Percentiles rank a stretch among this genome's conserved stretches.
phyloP scores from a whole-genome alignment of 2,888 invertebrate species.

The Trachelus stipa region DNA sequence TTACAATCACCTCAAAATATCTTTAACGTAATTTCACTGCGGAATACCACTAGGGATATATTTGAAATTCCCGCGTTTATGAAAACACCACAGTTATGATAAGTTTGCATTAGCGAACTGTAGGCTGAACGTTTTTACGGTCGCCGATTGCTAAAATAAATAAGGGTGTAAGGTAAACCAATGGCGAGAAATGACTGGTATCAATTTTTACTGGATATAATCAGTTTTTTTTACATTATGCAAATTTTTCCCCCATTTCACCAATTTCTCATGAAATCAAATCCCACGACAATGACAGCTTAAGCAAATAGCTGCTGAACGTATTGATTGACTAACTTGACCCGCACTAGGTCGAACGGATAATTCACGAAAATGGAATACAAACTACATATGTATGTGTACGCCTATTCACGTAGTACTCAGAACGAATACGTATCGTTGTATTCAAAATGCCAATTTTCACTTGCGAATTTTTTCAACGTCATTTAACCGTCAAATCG shows the following conservation, averaged over 20 bases:
- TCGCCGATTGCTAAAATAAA: not conserved
- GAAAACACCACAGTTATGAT: not conserved
- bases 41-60: too few relatives aligned
- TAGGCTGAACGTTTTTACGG: not conserved
- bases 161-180: not conserved
- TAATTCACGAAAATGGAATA: not conserved
- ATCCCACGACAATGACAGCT: not conserved
- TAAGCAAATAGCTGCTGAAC: not conserved
- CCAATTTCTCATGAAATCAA: not conserved
- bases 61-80: not conserved
- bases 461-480: not conserved
- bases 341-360: not conserved
- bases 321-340: not conserved
- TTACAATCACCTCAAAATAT: not conserved
- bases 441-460: not conserved
- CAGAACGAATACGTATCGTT: not conserved
- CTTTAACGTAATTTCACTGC: not conserved
- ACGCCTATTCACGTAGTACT: not conserved
- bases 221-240: not conserved
- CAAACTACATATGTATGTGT: too few relatives aligned
- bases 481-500: not conserved
- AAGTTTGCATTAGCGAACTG: not conserved
- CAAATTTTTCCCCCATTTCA: not conserved
- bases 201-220: too few relatives aligned
- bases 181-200: not conserved